Conservation (phyloP, 2,113 vertebrate genomes). For the Prionailurus viverrinus region DNA sequence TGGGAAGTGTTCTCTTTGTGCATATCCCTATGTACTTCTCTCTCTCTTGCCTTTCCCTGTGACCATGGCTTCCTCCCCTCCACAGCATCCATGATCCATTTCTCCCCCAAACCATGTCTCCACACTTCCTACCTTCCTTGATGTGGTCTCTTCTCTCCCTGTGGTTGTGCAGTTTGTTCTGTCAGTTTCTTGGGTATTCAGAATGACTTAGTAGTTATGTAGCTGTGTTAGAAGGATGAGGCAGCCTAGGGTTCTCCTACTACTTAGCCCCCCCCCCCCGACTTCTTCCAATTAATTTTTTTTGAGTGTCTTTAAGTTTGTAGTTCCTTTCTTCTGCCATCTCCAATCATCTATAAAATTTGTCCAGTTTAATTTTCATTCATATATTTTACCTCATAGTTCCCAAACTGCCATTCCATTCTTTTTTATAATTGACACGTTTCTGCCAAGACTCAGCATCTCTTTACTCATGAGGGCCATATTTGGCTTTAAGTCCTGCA, state of each 20-base stretch:
- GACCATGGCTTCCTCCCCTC: neutral
- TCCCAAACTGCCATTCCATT: neutral
- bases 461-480: neutral
- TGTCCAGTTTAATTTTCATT: neutral
- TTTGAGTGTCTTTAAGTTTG: neutral
- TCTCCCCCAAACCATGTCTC: neutral
- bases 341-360: neutral
- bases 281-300: neutral
- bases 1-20: neutral
- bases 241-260: neutral
- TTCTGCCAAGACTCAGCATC: neutral
- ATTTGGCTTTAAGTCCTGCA: neutral
- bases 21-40: neutral
- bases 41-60: neutral
- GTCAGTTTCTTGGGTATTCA: neutral
- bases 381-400: neutral
- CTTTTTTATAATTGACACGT: neutral
- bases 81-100: neutral
- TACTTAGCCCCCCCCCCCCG: neutral
- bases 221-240: neutral
- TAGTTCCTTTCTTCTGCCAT: neutral
- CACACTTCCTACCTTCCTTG: neutral
- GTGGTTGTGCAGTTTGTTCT: neutral
- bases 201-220: neutral
- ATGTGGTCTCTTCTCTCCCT: neutral